Evolutionary conservation across 2,113 vertebrate species (phyloP), one percentile per base, ranked within the genome.

Genomic region (Merops nubicus): DNA sequence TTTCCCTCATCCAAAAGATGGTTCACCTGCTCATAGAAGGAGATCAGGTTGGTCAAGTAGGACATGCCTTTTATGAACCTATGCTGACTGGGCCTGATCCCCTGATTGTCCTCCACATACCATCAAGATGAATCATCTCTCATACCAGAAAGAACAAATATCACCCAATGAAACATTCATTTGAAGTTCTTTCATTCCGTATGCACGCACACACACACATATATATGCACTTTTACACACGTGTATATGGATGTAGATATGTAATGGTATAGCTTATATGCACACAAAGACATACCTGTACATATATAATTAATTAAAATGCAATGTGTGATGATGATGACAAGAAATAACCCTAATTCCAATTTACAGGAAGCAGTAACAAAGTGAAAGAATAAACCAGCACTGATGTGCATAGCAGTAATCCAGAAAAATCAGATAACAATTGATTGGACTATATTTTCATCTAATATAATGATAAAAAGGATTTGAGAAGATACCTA

Each of bases 181-280:
- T 40, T 69, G 40, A 77, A 26, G 28, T 28, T 64, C 14, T 43
- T 54, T 68, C 26, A 36, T 47, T 89, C 73, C 54, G 15, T 31
- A 48, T 26, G 26, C 12, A 19, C 5, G 14, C 21, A 38, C 5
- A 42, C 33, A 51, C 43, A 53, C 6, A 26, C 0, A 56, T 1
- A 42, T 4, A 31, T 29, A 20, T 62, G 23, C 9, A 40, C 40
- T 33, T 77, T 43, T 53, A 25, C 8, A 75, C 45, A 18, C 1
- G 50, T 0, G 9, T 2, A 5, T 57, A 17, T 31, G 6, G 2
- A 13, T 50, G 10, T 18, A 72, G 14, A 43, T 36, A 4, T 23
- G 29, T 3, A 40, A 63, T 15, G 9, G 14, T 20, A 67, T 8
- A 23, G 17, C 6, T 28, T 26, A 33, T 22, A 50, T 11, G 31